Conservation (phyloP, 2,113 vertebrate genomes). For the Saimiri boliviensis region DNA sequence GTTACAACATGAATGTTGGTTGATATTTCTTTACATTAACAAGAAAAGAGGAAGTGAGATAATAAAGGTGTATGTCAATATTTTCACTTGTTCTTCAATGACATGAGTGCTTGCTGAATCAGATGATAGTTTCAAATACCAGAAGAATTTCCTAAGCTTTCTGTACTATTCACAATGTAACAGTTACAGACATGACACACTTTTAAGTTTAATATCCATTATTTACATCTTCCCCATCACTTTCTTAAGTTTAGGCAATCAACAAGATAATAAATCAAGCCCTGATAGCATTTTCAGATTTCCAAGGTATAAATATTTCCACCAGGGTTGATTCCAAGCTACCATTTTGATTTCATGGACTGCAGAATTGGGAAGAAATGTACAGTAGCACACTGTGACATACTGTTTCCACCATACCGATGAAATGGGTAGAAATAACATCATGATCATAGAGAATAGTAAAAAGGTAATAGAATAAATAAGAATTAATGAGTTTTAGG, state of each 20-base stretch:
- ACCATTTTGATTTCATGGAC: not conserved
- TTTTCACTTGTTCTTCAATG: not conserved
- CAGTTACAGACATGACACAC: not conserved
- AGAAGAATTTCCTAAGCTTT: not conserved
- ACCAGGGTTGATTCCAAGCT: not conserved
- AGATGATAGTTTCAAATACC: not conserved
- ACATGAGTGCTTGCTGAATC: not conserved
- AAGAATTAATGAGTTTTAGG: not conserved
- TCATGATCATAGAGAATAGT: not conserved
- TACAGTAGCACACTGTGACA: fast-evolving
- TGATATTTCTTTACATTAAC: not conserved
- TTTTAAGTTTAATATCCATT: not conserved
- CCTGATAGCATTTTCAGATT: not conserved
- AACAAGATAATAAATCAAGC: not conserved
- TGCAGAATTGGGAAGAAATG: not conserved
- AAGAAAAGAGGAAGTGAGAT: not conserved
- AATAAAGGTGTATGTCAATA: not conserved
- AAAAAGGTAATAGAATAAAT: not conserved
- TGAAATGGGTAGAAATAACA: not conserved
- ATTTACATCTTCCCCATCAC: not conserved
- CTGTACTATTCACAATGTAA: not conserved
- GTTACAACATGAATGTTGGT: not conserved
- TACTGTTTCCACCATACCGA: not conserved
- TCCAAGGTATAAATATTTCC: not conserved
- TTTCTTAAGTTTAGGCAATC: not conserved